These are phyloP conservation scores for Leptoteleia sp. DNA, from an alignment of 1,140 invertebrate species.

Conservation along the genomic window DNA sequence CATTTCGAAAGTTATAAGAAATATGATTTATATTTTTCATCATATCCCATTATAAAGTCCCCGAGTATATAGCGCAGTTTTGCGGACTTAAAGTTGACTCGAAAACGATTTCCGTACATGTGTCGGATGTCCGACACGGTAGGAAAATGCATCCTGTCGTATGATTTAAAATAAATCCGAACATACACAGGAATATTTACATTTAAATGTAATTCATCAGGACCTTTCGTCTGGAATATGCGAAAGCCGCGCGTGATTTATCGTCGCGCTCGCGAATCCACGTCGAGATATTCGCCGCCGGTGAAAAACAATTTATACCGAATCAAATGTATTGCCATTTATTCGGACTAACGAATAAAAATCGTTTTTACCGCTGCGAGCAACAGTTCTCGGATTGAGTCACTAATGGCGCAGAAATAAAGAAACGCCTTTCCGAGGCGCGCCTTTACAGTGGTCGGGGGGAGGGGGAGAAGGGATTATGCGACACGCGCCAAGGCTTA, in stretches of 20 bases:
- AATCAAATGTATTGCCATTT: slow-evolving; percentile 35
- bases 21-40: too few relatives aligned
- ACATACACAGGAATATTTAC: slow-evolving; percentile 23
- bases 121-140: neutral
- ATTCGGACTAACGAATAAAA: slow-evolving; percentile 12
- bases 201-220: slow-evolving; percentile 46
- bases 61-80: too few relatives aligned
- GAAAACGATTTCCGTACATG: neutral
- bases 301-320: slow-evolving; percentile 22
- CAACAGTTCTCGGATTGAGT: slow-evolving; percentile 31
- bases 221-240: slow-evolving; percentile 22
- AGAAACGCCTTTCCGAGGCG: too few relatives aligned
- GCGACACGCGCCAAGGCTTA: slow-evolving; percentile 9
- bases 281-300: slow-evolving; percentile 7
- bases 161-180: slow-evolving; percentile 14
- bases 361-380: slow-evolving; percentile 11
- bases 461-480: slow-evolving; percentile 28
- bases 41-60: too few relatives aligned
- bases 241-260: slow-evolving; percentile 34
- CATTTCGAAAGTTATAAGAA: too few relatives aligned
- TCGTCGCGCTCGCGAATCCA: neutral
- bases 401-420: slow-evolving; percentile 35
- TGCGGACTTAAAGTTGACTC: neutral
- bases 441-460: too few relatives aligned
- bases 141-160: slow-evolving; percentile 17